Evolutionary conservation across 2,113 vertebrate species (phyloP), one percentile per base, ranked within the genome.

Genomic region (Salvator merianae): DNA sequence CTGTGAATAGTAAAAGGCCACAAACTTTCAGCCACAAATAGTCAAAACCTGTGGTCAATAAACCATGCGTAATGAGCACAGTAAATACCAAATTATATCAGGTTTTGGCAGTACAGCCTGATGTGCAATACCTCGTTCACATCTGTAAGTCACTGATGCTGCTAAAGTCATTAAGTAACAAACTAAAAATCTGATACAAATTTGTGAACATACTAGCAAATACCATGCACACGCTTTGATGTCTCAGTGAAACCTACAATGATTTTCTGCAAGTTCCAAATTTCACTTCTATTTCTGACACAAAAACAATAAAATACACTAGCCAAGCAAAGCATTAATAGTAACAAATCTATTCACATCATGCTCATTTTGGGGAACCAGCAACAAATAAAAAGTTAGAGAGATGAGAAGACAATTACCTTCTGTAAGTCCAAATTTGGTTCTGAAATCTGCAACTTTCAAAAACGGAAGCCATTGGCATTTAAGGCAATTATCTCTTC

Each of bases 401-500:
- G 0, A 26, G 70, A n/a, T 2, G 69, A 68, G 32, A 32, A 3
- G 63, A 86, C 47, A 84, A 71, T 80, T 78, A 76, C 34, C 59
- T 4, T 55, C 7, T 69, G 84, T 63, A 28, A 88, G 87, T 81
- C 26, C 22, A 71, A 76, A 68, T 90, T 92, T 79, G 85, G 38
- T 24, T 86, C 55, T 79, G 66, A 68, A 90, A 83, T 83, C 55
- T 82, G 63, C 65, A 80, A 36, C 74, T 82, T 87, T 85, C 66
- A 65, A 71, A 78, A 20, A 62, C 14, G 47, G 79, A 91, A 90
- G 77, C 32, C 9, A 34, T 16, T 88, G 68, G 22, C 79, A 87
- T 82, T 89, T 53, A 81, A 86, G 50, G 83, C 79, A 88, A 87
- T 92, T 89, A 89, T 84, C 20, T 28, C 20, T 2, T 91, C 84